Conservation (phyloP, 35 echinoderm and acorn worm species). For the Apostichopus californicus region DNA sequence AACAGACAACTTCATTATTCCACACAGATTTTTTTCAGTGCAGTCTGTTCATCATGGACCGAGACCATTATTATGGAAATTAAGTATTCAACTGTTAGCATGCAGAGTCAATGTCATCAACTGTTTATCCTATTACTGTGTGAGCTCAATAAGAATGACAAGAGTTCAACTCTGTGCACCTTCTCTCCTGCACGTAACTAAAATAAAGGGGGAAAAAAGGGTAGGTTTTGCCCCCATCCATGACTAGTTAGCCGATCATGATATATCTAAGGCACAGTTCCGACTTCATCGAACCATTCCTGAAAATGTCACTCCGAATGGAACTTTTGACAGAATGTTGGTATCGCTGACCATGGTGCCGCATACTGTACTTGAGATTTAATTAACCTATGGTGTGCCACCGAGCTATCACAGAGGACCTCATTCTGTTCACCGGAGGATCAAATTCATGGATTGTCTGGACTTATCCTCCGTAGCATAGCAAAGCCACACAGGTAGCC, state of each 20-base stretch:
- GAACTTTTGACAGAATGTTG: constrained; percentile 22
- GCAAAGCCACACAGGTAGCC: background rate
- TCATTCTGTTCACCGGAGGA: background rate
- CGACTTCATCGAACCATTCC: background rate
- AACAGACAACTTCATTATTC: too few relatives aligned
- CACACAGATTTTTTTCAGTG: too few relatives aligned
- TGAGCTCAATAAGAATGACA: background rate
- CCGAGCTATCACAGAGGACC: constrained; percentile 11
- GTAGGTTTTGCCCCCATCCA: too few relatives aligned
- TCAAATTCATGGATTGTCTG: background rate
- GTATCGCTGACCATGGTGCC: constrained; percentile 15
- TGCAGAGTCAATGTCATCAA: too few relatives aligned
- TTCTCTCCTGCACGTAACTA: background rate
- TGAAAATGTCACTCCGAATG: constrained; percentile 1
- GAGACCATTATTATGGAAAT: too few relatives aligned
- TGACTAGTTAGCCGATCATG: background rate
- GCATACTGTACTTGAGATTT: background rate
- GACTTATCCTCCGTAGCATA: background rate
- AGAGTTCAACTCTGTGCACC: background rate
- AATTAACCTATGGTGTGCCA: constrained; percentile 21
- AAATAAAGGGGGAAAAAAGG: background rate
- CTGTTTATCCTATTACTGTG: too few relatives aligned
- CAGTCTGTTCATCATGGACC: too few relatives aligned
- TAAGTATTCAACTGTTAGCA: too few relatives aligned
- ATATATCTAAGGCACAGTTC: constrained; percentile 15